These are phyloP conservation scores for Oncopeltus fasciatus DNA, from an alignment of 1,140 invertebrate species.

Conservation along the genomic window DNA sequence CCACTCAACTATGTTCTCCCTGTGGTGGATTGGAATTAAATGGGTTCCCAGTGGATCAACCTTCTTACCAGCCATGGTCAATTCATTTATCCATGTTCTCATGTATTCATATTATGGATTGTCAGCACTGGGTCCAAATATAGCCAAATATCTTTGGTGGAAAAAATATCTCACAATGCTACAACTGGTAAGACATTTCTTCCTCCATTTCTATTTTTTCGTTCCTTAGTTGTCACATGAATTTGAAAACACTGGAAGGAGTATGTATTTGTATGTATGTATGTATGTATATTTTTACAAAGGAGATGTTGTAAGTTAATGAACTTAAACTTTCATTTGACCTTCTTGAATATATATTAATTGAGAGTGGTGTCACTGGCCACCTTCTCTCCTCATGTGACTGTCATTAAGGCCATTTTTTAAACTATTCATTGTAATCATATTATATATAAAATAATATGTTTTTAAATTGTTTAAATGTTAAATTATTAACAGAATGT, in stretches of 20 bases:
- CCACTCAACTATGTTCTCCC: constrained; percentile 78
- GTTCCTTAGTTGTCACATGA: background rate
- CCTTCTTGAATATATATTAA: too few relatives aligned
- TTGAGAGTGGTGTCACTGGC: too few relatives aligned
- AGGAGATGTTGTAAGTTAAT: too few relatives aligned
- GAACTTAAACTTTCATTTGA: too few relatives aligned
- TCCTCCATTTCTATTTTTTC: background rate
- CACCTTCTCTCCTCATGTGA: too few relatives aligned
- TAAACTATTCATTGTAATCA: too few relatives aligned
- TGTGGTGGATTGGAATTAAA: constrained; percentile 94
- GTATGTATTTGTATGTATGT: background rate
- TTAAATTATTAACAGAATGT: too few relatives aligned
- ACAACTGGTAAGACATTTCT: constrained; percentile 38
- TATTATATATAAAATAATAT: too few relatives aligned
- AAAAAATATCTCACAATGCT: constrained; percentile 84
- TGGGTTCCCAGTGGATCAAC: constrained; percentile 90
- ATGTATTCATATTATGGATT: constrained; percentile 90
- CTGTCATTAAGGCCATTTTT: too few relatives aligned
- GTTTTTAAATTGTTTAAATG: too few relatives aligned
- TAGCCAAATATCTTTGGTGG: constrained; percentile 80
- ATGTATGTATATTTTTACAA: too few relatives aligned
- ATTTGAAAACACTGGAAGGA: background rate
- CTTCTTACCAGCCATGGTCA: constrained; percentile 75
- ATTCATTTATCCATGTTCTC: constrained; percentile 73
- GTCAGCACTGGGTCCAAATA: constrained; percentile 60